Evolutionary conservation across 2,888 invertebrate species (phyloP), one percentile per base, ranked within the genome.

Genomic region (Fragum fragum): DNA sequence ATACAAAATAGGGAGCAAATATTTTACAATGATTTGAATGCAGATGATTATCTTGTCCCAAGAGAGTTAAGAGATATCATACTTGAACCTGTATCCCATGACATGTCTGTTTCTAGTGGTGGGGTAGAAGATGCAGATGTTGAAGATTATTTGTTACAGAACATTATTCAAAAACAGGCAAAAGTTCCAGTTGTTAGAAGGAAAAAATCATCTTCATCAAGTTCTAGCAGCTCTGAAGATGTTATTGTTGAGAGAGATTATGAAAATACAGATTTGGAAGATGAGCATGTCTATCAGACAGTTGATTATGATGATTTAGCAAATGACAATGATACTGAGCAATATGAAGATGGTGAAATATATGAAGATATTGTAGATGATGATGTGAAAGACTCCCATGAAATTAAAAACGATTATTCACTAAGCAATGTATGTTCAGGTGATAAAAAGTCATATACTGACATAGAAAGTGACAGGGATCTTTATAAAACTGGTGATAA

Each of bases 81-180:
- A 26, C 26, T 52, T 21, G 74, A 74, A 32, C 52, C 23, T 26
- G 21, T 73, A 1, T 9, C 16, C 18, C 39, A 52, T 53, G 61
- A 28, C 16, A n/a, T 29, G 39, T 55, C 69, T 21, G 29, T 29
- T 21, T 26, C 26, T 21, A 39, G 29, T 42, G 63, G 21, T 61
- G n/a, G 32, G 21, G 32, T 70, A 32, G 66, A 59, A 59, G 29
- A 52, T 21, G 26, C 36, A 28, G 79, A 79, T 55, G 79, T 47
- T 59, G 79, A 83, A 52, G 83, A 83, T 83, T 76, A 79, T 42
- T 52, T 83, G 7, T 66, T 83, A 53, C 69, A 77, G 52, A 73
- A 73, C 47, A 66, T 83, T 3, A 79, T 83, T 21, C 36, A 63
- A 21, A 36, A 23, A 1, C 66, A 47, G 53, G 39, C 66, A 42